Base-by-base conservation (phyloP, 1,140 invertebrate species). In the Listronotus oregonensis region DNA sequence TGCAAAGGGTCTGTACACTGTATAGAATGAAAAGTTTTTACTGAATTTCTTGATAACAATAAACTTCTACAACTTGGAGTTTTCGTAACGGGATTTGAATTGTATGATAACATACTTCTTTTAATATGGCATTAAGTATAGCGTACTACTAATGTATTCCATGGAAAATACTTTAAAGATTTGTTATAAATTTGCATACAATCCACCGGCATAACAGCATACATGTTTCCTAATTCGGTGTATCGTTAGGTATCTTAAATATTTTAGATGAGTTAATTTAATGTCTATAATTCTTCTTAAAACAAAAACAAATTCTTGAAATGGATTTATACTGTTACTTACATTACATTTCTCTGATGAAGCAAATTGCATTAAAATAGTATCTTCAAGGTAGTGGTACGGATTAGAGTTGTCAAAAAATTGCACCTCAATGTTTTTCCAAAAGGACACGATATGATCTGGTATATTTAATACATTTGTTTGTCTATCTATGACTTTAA, bases 211-310 rank as follows among this genome's bases (percentile, higher is more conserved):
- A 61, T 15, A 12, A 27, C 14, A 14, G 43, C 27, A 49, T 68
- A 55, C 6, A 32, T 44, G 40, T 68, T 34, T 44, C 46, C n/a
- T 10, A n/a, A 66, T 34, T 52, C 49, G n/a, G 11, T 59, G 39
- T n/a, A 68, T 44, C 60, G 50, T 50, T 15, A 70, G 31, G 39
- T 71, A 47, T 52, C 60, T 54, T 21, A 72, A 56, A 27, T 71
- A 72, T 32, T 66, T 57, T 14, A 67, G 27, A 40, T 72, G 58
- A 6, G 50, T 54, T 17, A 62, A 17, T 63, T 66, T 68, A 32
- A 72, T 27, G 63, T 71, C 64, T 15, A 61, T 11, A 11, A 68
- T 56, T 14, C n/a, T 64, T 34, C 58, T 50, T 0, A 67, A 21
- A 1, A 64, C 47, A 42, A 47, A 52, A 12, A 66, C 17, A 40